Conservation (phyloP, 2,888 invertebrate genomes). For the Lordiphosa fenestrarum region DNA sequence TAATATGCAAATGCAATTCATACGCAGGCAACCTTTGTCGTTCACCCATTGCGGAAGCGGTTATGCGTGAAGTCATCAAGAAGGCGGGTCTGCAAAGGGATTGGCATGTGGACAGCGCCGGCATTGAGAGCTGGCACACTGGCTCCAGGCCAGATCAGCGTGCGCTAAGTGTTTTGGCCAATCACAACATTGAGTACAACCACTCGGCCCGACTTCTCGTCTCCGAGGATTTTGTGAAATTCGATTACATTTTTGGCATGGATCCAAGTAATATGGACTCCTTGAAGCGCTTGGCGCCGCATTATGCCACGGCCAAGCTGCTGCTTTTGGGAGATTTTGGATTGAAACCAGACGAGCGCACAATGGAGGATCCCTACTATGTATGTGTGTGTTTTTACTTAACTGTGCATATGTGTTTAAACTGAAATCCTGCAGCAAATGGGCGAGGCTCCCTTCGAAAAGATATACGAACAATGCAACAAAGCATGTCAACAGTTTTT, state of each 20-base stretch:
- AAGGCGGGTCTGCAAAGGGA: constrained; percentile 83
- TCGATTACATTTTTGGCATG: constrained; percentile 96
- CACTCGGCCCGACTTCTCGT: constrained; percentile 88
- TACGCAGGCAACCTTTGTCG: constrained; percentile 93
- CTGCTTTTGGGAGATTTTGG: constrained; percentile 91
- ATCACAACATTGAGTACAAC: constrained; percentile 86
- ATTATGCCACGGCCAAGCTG: constrained; percentile 85
- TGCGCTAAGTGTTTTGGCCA: constrained; percentile 85
- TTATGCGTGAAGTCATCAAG: constrained; percentile 87
- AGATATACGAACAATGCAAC: constrained; percentile 86
- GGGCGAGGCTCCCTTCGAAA: constrained; percentile 85
- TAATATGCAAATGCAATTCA: constrained; percentile 25
- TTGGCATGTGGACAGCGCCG: constrained; percentile 95
- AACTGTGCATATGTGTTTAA: background rate
- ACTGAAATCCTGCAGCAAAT: constrained; percentile 81
- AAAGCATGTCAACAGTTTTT: constrained; percentile 85
- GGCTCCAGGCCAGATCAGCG: constrained; percentile 90
- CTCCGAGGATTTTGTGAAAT: constrained; percentile 86
- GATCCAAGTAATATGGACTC: constrained; percentile 91
- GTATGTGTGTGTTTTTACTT: constrained; percentile 81
- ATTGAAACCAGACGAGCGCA: constrained; percentile 83
- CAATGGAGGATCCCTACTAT: constrained; percentile 94
- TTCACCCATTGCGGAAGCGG: constrained; percentile 96
- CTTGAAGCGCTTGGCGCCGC: constrained; percentile 81
- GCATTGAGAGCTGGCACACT: constrained; percentile 91